Evolutionary conservation across 2,888 invertebrate genomes (phyloP).

Genomic region (Copidosoma aretas): DNA sequence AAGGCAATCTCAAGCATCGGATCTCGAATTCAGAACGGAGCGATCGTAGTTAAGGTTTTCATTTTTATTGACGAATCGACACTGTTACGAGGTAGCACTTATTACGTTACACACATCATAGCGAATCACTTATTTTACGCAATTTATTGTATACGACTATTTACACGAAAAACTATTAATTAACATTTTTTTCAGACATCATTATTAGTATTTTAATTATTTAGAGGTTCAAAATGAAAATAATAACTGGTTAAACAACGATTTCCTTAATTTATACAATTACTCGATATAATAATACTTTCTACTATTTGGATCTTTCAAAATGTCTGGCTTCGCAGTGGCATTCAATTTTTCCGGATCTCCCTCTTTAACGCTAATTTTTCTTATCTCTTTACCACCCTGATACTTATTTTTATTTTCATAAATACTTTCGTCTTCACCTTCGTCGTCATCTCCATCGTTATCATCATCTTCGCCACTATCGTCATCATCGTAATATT

Average conservation of each 20-base stretch:
- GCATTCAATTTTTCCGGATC: neutral
- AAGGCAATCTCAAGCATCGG: conserved; percentile 7
- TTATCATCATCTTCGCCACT: conserved; percentile 21
- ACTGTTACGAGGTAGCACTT: neutral
- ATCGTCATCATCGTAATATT: conserved; percentile 17
- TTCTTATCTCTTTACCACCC: neutral
- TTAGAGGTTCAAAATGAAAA: no score
- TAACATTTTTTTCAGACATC: no score
- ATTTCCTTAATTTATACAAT: conserved; percentile 17
- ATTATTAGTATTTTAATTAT: no score
- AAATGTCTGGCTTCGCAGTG: conserved; percentile 15
- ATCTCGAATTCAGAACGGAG: neutral
- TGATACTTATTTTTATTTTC: conserved; percentile 11
- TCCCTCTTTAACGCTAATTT: conserved; percentile 10
- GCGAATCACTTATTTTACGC: no score
- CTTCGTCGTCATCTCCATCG: conserved; percentile 16
- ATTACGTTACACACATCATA: no score
- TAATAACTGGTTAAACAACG: no score
- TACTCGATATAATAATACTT: conserved; percentile 49
- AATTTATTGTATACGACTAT: no score
- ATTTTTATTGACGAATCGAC: conserved; percentile 5
- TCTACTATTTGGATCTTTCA: conserved; percentile 45
- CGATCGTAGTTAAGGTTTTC: neutral
- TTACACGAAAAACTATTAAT: no score
- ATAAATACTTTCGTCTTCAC: conserved; percentile 15